A percentile compares a stretch with the other conserved stretches of the same genome.
These are phyloP conservation scores for Drosophila nr. perissopoda DNA, from an alignment of 2,888 invertebrate genomes.

Conservation along the genomic window DNA sequence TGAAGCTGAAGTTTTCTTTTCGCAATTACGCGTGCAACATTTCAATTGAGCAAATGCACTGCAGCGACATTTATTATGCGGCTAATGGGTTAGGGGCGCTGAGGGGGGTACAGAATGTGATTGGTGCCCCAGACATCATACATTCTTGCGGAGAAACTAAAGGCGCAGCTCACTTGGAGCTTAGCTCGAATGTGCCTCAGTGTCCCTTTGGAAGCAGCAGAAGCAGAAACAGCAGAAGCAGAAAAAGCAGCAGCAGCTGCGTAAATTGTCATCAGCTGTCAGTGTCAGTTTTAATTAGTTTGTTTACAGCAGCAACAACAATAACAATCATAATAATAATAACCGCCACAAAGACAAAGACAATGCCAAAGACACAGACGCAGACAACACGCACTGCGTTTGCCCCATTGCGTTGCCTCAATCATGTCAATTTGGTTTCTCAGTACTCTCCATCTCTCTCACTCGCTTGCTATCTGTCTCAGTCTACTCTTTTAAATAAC, in stretches of 20 bases:
- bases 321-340: slow-evolving; percentile 32
- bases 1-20: slow-evolving; percentile 50
- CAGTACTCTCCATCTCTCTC: slow-evolving; percentile 29
- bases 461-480: not conserved
- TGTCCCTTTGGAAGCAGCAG: slow-evolving; percentile 35
- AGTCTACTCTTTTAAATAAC: slow-evolving; percentile 40
- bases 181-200: slow-evolving; percentile 45
- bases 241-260: slow-evolving; percentile 68
- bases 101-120: slow-evolving; percentile 1
- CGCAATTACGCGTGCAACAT: slow-evolving; percentile 81
- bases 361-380: slow-evolving; percentile 30
- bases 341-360: slow-evolving; percentile 37
- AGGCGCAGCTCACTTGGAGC: slow-evolving; percentile 41
- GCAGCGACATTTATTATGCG: slow-evolving; percentile 54
- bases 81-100: not conserved
- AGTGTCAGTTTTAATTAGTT: slow-evolving; percentile 81
- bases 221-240: slow-evolving; percentile 22
- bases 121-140: slow-evolving; percentile 37
- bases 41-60: slow-evolving; percentile 72
- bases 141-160: slow-evolving; percentile 69
- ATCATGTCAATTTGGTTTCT: slow-evolving; percentile 73
- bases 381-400: slow-evolving; percentile 52
- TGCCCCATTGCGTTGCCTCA: slow-evolving; percentile 44
- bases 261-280: slow-evolving; percentile 82
- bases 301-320: slow-evolving; percentile 71